phyloP scores from a whole-genome alignment of 2,797 vertebrate genomes.

The Neoniphon sammara region DNA sequence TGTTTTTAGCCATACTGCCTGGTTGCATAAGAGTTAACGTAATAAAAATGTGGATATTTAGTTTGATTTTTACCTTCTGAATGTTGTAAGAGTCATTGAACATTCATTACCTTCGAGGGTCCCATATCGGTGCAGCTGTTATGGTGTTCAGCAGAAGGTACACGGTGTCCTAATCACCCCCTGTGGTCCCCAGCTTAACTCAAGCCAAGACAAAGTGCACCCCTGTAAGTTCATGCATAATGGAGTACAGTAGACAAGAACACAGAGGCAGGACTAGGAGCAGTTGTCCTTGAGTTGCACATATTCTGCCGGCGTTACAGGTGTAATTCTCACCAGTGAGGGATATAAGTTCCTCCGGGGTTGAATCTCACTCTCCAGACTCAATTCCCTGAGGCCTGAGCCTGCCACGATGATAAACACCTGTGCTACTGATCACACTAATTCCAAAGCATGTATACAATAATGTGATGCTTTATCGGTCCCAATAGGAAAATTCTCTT shows the following conservation, averaged over 20 bases:
- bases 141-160: slow-evolving; percentile 76
- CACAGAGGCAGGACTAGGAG: slow-evolving; percentile 46
- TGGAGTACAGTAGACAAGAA: slow-evolving; percentile 60
- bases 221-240: slow-evolving; percentile 75
- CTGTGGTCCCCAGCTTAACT: slow-evolving; percentile 68
- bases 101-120: slow-evolving; percentile 65
- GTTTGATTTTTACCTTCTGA: slow-evolving; percentile 59
- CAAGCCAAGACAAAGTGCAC: slow-evolving; percentile 75
- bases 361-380: slow-evolving; percentile 24
- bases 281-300: slow-evolving; percentile 67
- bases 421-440: slow-evolving; percentile 45
- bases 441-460: slow-evolving; percentile 58
- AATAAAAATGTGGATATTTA: slow-evolving; percentile 53
- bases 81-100: slow-evolving; percentile 68
- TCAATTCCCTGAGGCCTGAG: slow-evolving; percentile 21
- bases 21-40: slow-evolving; percentile 45
- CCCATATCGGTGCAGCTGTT: slow-evolving; percentile 72
- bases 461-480: slow-evolving; percentile 62
- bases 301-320: slow-evolving; percentile 60
- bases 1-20: slow-evolving; percentile 19
- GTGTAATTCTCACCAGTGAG: slow-evolving; percentile 51
- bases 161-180: slow-evolving; percentile 76
- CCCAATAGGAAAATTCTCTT: slow-evolving; percentile 44
- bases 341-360: slow-evolving; percentile 44
- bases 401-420: slow-evolving; percentile 64